Evolutionary conservation across 2,888 invertebrate species (phyloP), one percentile per base, ranked within the genome.

Genomic region (Biston betularia): DNA sequence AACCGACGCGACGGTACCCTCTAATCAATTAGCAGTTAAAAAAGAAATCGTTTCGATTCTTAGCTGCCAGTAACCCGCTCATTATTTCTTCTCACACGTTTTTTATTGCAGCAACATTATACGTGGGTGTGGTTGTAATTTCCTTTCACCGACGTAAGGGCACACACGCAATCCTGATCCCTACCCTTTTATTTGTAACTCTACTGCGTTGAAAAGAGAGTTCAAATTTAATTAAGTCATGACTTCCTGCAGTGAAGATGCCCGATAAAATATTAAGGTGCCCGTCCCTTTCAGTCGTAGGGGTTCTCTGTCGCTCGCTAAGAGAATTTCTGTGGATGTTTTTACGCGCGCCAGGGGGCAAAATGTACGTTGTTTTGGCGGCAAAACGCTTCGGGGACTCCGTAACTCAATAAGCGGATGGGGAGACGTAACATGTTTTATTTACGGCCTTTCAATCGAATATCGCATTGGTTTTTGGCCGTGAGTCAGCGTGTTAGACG

Each of bases 111-210:
- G 91, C 92, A 92, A 92, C 92, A 92, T 92, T 92, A 92, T 92
- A 92, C 93, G 93, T 93, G 93, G 93, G 93, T 93, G 93, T 93
- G 93, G 93, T 93, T 93, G 93, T 93, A 93, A 92, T 93, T 93
- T 93, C 93, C 93, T 93, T 93, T 93, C 93, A 93, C 93, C 90
- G 92, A 93, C 88, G 92, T 92, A 92, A 93, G 93, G 93, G 93
- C 93, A 93, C 93, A 93, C 93, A 93, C 92, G 93, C 92, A 89
- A 90, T 92, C 82, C 74, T 50, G 64, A 69, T 70, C 70, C 68
- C 58, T 57, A 65, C 65, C 80, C 77, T 68, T 48, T 68, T 14
- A 85, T 76, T 82, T 70, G 77, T 64, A 63, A 79, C 88, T 79
- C 59, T 89, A 84, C 40, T 0, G 0, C 0, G 0, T 0, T 11